Conservation (phyloP, 2,797 vertebrate genomes). For the Chaenodraco wilsoni region DNA sequence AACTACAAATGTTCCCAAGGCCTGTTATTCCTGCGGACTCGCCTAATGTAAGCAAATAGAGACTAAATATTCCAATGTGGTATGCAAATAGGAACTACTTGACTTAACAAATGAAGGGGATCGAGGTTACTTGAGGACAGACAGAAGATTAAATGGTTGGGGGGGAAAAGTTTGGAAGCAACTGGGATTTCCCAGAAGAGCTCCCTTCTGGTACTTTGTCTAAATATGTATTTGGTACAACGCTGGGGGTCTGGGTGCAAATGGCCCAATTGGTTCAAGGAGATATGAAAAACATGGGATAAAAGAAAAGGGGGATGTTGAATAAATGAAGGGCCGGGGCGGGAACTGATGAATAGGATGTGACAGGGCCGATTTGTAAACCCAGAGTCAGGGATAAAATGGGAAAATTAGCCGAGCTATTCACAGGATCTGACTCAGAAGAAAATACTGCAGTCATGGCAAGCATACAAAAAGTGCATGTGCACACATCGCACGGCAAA, state of each 20-base stretch:
- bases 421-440: slow-evolving; percentile 73
- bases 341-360: slow-evolving; percentile 68
- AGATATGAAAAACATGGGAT: slow-evolving; percentile 27
- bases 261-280: slow-evolving; percentile 26
- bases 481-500: background rate
- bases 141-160: background rate
- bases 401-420: slow-evolving; percentile 66
- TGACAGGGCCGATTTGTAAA: slow-evolving; percentile 70
- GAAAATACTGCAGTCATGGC: slow-evolving; percentile 62
- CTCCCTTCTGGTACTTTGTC: background rate
- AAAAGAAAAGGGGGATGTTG: slow-evolving; percentile 34
- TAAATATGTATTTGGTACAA: background rate
- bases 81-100: slow-evolving; percentile 35
- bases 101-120: slow-evolving; percentile 7
- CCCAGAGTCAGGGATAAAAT: slow-evolving; percentile 67
- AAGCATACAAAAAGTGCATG: slow-evolving; percentile 25
- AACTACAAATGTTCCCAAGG: slow-evolving; percentile 42
- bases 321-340: slow-evolving; percentile 61
- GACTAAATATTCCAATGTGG: slow-evolving; percentile 31
- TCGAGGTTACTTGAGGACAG: slow-evolving; percentile 12
- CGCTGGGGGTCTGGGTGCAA: slow-evolving; percentile 14
- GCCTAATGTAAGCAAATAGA: slow-evolving; percentile 43
- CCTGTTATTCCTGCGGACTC: slow-evolving; percentile 34
- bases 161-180: background rate
- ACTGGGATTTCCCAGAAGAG: background rate